phyloP scores from a whole-genome alignment of 2,797 vertebrate genomes.

The Graptemys geographica region DNA sequence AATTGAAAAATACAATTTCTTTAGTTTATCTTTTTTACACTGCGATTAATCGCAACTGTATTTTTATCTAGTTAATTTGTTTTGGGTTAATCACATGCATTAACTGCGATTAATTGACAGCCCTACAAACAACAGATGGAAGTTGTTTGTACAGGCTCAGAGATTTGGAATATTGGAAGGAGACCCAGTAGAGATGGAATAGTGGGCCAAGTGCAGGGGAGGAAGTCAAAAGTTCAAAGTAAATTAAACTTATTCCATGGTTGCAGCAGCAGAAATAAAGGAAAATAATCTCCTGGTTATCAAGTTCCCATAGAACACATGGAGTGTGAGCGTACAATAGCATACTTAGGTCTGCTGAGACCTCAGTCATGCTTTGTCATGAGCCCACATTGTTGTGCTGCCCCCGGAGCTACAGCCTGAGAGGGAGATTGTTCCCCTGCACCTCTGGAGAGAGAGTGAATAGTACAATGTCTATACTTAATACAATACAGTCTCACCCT shows the following conservation, averaged over 20 bases:
- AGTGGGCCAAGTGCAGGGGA: neutral
- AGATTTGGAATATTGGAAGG: neutral
- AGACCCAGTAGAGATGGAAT: neutral
- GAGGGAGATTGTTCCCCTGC: neutral
- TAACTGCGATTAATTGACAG: too few species aligned
- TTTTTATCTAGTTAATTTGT: too few species aligned
- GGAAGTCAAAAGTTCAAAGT: neutral
- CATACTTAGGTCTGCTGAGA: neutral
- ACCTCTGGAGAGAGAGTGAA: neutral
- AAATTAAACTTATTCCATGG: neutral
- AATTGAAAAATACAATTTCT: too few species aligned
- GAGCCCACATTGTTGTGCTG: neutral
- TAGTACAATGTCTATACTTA: neutral
- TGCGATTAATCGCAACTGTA: too few species aligned
- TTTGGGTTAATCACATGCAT: too few species aligned
- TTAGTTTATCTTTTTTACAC: too few species aligned
- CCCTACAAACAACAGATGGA: neutral
- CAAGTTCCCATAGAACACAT: neutral
- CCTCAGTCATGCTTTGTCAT: neutral
- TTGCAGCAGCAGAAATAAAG: too few species aligned
- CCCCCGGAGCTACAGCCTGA: neutral
- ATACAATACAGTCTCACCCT: neutral
- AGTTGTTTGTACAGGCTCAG: neutral
- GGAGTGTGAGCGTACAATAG: neutral
- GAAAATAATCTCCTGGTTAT: neutral